phyloP scores from a whole-genome alignment of 2,888 invertebrate genomes.

The Catocala fraxini region DNA sequence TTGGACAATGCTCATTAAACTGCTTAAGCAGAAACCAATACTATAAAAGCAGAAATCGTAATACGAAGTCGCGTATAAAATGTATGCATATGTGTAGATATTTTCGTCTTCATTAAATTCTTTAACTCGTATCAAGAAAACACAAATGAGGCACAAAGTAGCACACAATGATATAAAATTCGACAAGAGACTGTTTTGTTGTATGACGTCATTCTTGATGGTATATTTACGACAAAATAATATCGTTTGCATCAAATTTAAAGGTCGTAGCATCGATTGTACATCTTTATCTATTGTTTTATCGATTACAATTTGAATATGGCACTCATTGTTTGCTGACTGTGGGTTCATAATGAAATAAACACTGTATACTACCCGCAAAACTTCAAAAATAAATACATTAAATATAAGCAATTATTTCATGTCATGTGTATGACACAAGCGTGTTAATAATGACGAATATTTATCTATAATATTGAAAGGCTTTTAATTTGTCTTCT shows the following conservation, averaged over 20 bases:
- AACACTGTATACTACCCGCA: too few relatives aligned
- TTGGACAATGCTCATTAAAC: not conserved
- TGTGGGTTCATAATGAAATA: not conserved
- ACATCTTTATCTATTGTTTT: constrained; percentile 16
- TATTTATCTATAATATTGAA: too few relatives aligned
- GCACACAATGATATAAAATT: constrained; percentile 15
- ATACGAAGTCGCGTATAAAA: not conserved
- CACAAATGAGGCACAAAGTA: not conserved
- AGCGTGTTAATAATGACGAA: too few relatives aligned
- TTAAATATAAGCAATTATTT: too few relatives aligned
- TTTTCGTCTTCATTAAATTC: too few relatives aligned
- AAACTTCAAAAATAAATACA: too few relatives aligned
- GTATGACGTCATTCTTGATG: constrained; percentile 15
- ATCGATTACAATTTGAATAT: not conserved
- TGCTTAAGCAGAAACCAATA: constrained; percentile 13
- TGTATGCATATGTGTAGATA: too few relatives aligned
- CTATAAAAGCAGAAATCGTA: not conserved
- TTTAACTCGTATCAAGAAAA: not conserved
- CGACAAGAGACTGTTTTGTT: not conserved
- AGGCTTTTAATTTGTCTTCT: too few relatives aligned
- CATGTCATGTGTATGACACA: too few relatives aligned
- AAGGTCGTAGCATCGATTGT: constrained; percentile 22
- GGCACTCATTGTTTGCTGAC: not conserved
- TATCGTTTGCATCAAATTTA: constrained; percentile 24
- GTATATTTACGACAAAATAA: constrained; percentile 23